Evolutionary conservation across 2,113 vertebrate genomes (phyloP).

Genomic region (Leucopternis melanops): DNA sequence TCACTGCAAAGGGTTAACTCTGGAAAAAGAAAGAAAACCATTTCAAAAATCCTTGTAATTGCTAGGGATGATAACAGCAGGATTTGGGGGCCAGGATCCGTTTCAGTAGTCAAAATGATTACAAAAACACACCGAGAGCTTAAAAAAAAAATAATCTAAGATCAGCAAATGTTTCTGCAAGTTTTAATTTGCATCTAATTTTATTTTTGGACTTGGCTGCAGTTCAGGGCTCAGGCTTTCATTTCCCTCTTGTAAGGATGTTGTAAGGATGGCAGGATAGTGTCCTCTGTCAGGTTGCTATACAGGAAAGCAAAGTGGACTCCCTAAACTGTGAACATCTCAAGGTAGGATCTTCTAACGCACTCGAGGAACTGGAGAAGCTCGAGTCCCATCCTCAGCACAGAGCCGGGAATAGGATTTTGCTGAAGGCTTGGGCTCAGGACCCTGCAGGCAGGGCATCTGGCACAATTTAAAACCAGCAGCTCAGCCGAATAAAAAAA

Average conservation of each 20-base stretch:
- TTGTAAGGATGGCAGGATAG: neutral
- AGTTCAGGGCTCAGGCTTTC: neutral
- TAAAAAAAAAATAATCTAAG: neutral
- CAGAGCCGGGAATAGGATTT: neutral
- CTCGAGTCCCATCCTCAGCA: neutral
- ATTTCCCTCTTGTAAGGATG: neutral
- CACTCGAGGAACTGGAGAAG: neutral
- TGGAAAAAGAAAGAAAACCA: neutral
- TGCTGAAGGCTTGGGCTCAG: neutral
- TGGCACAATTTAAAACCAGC: neutral
- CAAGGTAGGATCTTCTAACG: neutral
- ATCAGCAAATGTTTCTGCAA: neutral
- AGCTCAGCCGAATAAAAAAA: neutral
- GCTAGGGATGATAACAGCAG: neutral
- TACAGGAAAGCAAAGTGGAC: accelerated
- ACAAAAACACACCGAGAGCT: neutral
- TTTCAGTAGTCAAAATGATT: neutral
- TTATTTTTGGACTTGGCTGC: neutral
- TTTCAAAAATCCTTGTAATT: neutral
- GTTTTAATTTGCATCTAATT: neutral
- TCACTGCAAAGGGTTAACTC: neutral
- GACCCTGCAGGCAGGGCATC: neutral
- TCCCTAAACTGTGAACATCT: neutral
- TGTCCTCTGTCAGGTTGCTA: accelerated
- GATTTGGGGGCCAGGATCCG: neutral